These are phyloP conservation scores for Delichon dasypus DNA, from an alignment of 2,797 vertebrate species.

Conservation along the genomic window DNA sequence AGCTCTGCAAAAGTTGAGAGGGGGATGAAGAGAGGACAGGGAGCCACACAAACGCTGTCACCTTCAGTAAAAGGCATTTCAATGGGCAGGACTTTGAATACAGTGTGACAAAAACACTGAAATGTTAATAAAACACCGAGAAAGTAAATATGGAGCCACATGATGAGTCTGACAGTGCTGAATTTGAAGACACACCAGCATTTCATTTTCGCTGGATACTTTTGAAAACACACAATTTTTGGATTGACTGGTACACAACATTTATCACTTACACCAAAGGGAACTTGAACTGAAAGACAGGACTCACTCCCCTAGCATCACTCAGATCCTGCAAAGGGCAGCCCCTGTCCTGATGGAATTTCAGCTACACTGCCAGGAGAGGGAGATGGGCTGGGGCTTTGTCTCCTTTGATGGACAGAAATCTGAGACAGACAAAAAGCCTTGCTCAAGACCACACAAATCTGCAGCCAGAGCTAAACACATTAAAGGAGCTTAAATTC, in stretches of 20 bases:
- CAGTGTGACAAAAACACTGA: accelerated
- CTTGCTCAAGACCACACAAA: not conserved
- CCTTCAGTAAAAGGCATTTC: not conserved
- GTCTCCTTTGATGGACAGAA: not conserved
- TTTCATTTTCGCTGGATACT: not conserved
- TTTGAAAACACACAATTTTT: not conserved
- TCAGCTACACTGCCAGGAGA: not conserved
- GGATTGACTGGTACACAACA: accelerated
- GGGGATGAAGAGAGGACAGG: not conserved
- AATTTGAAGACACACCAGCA: not conserved
- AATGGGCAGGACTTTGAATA: not conserved
- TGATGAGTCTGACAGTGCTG: not conserved
- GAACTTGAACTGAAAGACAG: not conserved
- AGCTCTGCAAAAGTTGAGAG: not conserved
- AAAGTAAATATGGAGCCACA: not conserved
- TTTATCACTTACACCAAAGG: not conserved
- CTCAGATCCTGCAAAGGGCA: not conserved
- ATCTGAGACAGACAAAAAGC: not conserved
- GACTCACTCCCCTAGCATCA: not conserved
- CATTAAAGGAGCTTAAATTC: not conserved
- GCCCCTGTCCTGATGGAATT: not conserved
- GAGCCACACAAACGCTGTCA: not conserved
- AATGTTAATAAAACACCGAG: not conserved
- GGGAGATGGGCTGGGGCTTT: not conserved
- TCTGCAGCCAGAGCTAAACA: not conserved